Conservation (phyloP, 2,113 vertebrate species). For the Leptobrachium ailaonicum region DNA sequence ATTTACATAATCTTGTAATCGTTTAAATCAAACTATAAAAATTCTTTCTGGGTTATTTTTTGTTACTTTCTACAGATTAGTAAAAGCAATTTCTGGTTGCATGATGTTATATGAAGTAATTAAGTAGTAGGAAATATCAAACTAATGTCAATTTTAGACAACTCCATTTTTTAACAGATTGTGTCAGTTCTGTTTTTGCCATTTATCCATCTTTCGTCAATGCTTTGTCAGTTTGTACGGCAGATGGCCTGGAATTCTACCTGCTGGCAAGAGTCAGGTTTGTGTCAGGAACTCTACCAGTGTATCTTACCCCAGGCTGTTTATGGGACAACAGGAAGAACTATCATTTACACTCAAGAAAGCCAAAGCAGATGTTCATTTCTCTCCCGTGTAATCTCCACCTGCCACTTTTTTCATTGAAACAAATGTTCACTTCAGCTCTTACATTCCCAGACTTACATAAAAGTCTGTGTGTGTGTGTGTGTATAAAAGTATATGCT, state of each 20-base stretch:
- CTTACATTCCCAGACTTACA: background rate
- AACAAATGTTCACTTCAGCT: conserved; percentile 12
- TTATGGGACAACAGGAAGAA: conserved; percentile 54
- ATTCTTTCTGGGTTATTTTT: no score
- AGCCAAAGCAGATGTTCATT: conserved; percentile 59
- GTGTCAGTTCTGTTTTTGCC: conserved; percentile 50
- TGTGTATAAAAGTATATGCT: no score
- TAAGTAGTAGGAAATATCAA: background rate
- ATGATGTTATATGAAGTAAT: conserved; percentile 2
- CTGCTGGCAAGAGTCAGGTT: conserved; percentile 55
- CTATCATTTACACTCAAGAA: conserved; percentile 54
- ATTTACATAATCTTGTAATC: no score
- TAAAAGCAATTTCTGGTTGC: background rate
- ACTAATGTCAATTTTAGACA: conserved; percentile 51
- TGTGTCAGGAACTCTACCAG: conserved; percentile 53
- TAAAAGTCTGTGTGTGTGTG: no score
- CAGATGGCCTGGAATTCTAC: conserved; percentile 58
- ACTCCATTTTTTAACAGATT: conserved; percentile 55
- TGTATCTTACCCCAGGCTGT: conserved; percentile 55
- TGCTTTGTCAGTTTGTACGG: conserved; percentile 45
- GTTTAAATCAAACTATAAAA: no score
- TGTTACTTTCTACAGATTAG: no score
- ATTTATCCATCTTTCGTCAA: conserved; percentile 44
- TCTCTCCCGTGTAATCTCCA: conserved; percentile 53
- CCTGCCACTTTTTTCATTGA: conserved; percentile 52